Evolutionary conservation across 1,140 invertebrate genomes (phyloP).

Genomic region (Zophobas atratus): DNA sequence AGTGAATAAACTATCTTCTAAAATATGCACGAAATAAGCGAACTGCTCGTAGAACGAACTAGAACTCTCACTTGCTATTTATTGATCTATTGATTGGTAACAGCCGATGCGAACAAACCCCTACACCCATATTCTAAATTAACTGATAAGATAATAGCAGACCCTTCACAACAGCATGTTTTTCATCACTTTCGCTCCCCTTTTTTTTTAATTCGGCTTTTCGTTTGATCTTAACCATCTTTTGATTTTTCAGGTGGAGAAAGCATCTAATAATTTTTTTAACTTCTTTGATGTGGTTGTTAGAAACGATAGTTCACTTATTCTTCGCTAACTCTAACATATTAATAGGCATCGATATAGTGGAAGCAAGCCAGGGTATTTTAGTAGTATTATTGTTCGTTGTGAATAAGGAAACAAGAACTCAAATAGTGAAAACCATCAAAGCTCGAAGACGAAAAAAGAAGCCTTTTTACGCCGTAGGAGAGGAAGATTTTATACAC

Average conservation of each 20-base stretch:
- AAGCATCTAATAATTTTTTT: slow-evolving; percentile 24
- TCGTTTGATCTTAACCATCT: neutral
- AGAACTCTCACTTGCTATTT: too few species aligned
- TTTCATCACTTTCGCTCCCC: neutral
- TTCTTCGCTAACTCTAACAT: slow-evolving; percentile 2
- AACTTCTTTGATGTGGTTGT: neutral
- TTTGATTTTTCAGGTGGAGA: slow-evolving; percentile 17
- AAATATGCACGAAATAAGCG: too few species aligned
- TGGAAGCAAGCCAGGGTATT: slow-evolving; percentile 34
- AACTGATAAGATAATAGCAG: too few species aligned
- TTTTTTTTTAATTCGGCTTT: neutral
- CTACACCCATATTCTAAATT: too few species aligned
- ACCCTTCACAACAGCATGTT: neutral
- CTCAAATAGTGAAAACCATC: slow-evolving; percentile 10
- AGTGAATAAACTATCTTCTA: too few species aligned
- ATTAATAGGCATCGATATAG: slow-evolving; percentile 22
- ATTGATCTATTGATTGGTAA: too few species aligned
- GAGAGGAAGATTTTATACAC: neutral
- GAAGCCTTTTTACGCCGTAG: too few species aligned
- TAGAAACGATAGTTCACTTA: slow-evolving; percentile 7
- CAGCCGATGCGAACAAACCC: too few species aligned
- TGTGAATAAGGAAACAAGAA: slow-evolving; percentile 30
- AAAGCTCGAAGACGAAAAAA: slow-evolving; percentile 1
- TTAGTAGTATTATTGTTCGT: slow-evolving; percentile 33
- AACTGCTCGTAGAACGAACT: too few species aligned